phyloP scores from a whole-genome alignment of 2,888 invertebrate genomes.

The Choreutis nemorana region DNA sequence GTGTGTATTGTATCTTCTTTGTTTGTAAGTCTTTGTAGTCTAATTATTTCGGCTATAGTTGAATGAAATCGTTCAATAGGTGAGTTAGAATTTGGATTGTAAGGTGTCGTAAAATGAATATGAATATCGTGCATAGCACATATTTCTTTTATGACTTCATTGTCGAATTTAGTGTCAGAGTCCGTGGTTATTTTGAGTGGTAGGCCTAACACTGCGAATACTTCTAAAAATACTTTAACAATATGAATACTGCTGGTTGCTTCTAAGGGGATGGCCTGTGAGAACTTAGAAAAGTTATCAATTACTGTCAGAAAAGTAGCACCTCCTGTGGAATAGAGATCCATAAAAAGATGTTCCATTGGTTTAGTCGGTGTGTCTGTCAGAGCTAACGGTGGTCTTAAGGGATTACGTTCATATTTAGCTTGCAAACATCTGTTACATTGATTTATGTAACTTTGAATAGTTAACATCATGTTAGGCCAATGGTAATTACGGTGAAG shows the following conservation, averaged over 20 bases:
- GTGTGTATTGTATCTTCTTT: slow-evolving; percentile 12
- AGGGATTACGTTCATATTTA: slow-evolving; percentile 18
- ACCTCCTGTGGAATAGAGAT: slow-evolving; percentile 6
- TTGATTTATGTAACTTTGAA: slow-evolving; percentile 17
- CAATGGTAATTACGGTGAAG: slow-evolving; percentile 14
- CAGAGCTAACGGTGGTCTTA: slow-evolving; percentile 14
- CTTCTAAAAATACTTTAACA: slow-evolving; percentile 11
- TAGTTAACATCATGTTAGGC: slow-evolving; percentile 12
- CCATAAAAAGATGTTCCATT: slow-evolving; percentile 16
- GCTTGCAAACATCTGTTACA: slow-evolving; percentile 16
- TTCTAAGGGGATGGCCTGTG: slow-evolving; percentile 14
- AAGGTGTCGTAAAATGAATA: slow-evolving; percentile 14
- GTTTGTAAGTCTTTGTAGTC: slow-evolving; percentile 11
- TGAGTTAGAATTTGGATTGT: slow-evolving; percentile 15
- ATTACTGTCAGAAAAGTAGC: slow-evolving; percentile 15
- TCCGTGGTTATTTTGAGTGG: slow-evolving; percentile 17
- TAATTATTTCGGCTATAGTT: slow-evolving; percentile 5
- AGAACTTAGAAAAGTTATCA: slow-evolving; percentile 17
- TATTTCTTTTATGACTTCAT: slow-evolving; percentile 16
- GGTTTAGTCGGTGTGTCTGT: slow-evolving; percentile 17
- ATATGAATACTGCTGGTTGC: slow-evolving; percentile 13
- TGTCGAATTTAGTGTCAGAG: slow-evolving; percentile 17
- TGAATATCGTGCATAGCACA: slow-evolving; percentile 7
- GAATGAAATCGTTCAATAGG: slow-evolving; percentile 14
- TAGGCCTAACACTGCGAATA: slow-evolving; percentile 14